phyloP scores from a whole-genome alignment of 1,140 invertebrate genomes.

The Pantala flavescens region DNA sequence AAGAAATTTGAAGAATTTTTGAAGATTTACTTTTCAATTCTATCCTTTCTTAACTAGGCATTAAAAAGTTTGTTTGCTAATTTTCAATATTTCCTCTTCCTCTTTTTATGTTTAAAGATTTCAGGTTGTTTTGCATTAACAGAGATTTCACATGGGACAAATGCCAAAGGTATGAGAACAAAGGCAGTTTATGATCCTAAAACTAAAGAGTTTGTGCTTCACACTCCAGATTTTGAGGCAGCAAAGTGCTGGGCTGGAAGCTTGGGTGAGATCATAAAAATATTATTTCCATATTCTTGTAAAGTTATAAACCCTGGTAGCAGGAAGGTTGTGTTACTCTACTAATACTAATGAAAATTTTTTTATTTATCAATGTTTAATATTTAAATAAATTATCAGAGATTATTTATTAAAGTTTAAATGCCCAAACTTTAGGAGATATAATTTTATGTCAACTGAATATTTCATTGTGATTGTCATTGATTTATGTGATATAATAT shows the following conservation, averaged over 20 bases:
- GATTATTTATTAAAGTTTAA: not conserved
- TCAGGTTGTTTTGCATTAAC: constrained; percentile 74
- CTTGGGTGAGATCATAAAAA: constrained; percentile 34
- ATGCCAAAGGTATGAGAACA: constrained; percentile 71
- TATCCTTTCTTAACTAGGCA: too few species aligned
- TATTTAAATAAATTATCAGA: not conserved
- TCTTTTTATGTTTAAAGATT: constrained; percentile 32
- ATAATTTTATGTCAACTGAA: too few species aligned
- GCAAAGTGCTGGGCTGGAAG: constrained; percentile 76
- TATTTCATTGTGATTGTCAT: too few species aligned
- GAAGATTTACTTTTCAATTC: too few species aligned
- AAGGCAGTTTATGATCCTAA: constrained; percentile 65
- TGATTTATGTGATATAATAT: too few species aligned
- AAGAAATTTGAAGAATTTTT: too few species aligned
- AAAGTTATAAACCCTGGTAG: too few species aligned
- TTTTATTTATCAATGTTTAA: too few species aligned
- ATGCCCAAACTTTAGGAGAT: too few species aligned
- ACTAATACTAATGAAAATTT: not conserved
- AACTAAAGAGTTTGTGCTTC: constrained; percentile 65
- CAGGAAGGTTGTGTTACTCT: too few species aligned
- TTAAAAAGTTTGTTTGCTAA: too few species aligned
- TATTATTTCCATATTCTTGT: too few species aligned
- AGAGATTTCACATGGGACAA: constrained; percentile 79
- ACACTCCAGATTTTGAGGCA: constrained; percentile 74
- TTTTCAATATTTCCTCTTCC: not conserved